Base-by-base conservation (phyloP, 2,797 vertebrate genomes). In the Moxostoma hubbsi region DNA sequence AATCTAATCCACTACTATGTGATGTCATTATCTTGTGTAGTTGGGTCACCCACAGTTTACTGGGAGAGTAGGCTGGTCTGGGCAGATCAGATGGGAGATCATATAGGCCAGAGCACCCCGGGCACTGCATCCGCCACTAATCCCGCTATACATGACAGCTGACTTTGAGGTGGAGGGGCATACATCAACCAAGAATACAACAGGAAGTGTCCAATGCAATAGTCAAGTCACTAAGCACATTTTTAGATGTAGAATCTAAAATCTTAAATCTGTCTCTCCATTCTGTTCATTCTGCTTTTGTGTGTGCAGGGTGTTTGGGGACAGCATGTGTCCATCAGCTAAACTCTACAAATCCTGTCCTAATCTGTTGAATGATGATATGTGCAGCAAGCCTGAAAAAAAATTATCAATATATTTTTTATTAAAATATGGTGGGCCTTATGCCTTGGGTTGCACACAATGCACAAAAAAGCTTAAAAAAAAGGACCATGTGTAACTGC, bases 261-360 rank as follows among this genome's bases (percentile, higher is more conserved):
- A 64, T 4, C 36, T 36, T 36, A 36, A 49, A 18, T 59, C 18
- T 6, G n/a, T 67, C 18, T 46, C 50, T 50, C 58, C 10, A 54
- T 69, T 78, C 16, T 50, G 64, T 46, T 50, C 24, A 24, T 55
- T 78, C 8, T 80, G 8, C 69, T 24, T 75, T 51, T 55, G 49
- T 54, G 61, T 55, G 43, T 80, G 64, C 15, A 62, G 76, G 68
- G 59, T 72, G 43, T 71, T 53, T 15, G 16, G 59, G 76, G 67
- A 79, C 68, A 71, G 76, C 67, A 49, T 70, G 67, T 71, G 76
- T 78, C 76, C 58, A 71, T 64, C 76, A 71, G 51, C 68, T 79
- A 79, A 79, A 16, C 76, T 64, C 36, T 16, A 46, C 59, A 79
- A 79, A 79, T 79, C 76, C 76, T 36, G 12, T 79, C 45, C 58